Evolutionary conservation across 2,888 invertebrate species (phyloP), one percentile per base, ranked within the genome.

Genomic region (Oegoconia quadripuncta): DNA sequence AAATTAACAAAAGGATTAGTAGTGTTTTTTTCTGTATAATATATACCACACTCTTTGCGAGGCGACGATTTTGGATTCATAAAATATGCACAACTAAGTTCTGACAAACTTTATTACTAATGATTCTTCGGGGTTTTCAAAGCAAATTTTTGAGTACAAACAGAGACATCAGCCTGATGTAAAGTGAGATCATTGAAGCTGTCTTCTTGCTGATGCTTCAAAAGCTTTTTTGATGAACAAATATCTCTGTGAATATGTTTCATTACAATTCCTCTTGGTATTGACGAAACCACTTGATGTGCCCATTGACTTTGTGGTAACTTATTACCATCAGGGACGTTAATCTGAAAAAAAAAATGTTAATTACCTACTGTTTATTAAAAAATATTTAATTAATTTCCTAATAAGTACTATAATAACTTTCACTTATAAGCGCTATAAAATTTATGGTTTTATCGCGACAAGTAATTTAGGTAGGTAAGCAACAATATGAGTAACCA

Each of bases 161-260:
- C 59, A 29, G 81, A 82, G 1, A 82, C 46, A 46, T 82, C 80
- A 35, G 82, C 81, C 49, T 81, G 81, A 22, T 66, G 61, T 20
- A 68, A 61, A 12, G 81, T 55, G 1, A 80, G 59, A 37, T 76
- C 63, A 23, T 56, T 69, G 57, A 76, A 75, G 51, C 80, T 82
- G 20, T 78, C 67, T 41, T 80, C 78, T 40, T 60, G 55, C 25
- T 52, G 52, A 6, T 53, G 46, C 2, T 48, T 25, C n/a, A 59
- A 32, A 14, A 45, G 44, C 42, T 64, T 71, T 34, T 60, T 69
- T 0, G 50, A 44, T 17, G 50, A 40, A 36, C 60, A 63, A 3
- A 55, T 48, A 37, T 74, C 70, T 34, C 79, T 71, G 16, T 68
- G 65, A 26, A 59, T 55, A 62, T 81, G 81, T 48, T 66, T 79